These are phyloP conservation scores for Helicoverpa assulta DNA, from an alignment of 2,888 invertebrate species.

Conservation along the genomic window DNA sequence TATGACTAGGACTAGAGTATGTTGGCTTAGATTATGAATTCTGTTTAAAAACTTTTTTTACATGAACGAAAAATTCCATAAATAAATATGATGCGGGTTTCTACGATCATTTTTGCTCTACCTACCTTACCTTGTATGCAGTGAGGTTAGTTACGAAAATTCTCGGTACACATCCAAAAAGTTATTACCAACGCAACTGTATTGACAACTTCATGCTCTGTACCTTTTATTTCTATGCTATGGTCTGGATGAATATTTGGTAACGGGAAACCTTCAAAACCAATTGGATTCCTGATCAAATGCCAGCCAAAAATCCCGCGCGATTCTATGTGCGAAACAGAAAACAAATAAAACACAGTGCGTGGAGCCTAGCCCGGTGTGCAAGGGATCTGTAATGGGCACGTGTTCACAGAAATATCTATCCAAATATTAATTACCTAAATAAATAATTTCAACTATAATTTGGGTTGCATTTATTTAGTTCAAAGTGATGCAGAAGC, in stretches of 20 bases:
- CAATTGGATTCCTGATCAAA: constrained; percentile 1
- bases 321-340: background rate
- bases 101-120: too few species aligned
- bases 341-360: background rate
- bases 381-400: background rate
- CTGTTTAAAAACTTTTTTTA: too few species aligned
- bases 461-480: too few species aligned
- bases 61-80: too few species aligned
- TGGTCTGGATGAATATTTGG: background rate
- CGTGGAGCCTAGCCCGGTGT: background rate
- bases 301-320: background rate
- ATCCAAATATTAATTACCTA: too few species aligned
- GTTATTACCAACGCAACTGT: background rate
- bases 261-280: background rate
- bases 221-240: background rate
- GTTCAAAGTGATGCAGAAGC: too few species aligned
- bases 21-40: too few species aligned
- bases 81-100: too few species aligned
- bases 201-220: background rate
- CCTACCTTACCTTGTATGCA: background rate
- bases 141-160: background rate
- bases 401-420: background rate
- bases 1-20: too few species aligned
- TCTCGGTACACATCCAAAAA: background rate
- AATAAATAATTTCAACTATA: too few species aligned